Base-by-base conservation (phyloP, 2,888 invertebrate species). In the Deladenus siricidicola region DNA sequence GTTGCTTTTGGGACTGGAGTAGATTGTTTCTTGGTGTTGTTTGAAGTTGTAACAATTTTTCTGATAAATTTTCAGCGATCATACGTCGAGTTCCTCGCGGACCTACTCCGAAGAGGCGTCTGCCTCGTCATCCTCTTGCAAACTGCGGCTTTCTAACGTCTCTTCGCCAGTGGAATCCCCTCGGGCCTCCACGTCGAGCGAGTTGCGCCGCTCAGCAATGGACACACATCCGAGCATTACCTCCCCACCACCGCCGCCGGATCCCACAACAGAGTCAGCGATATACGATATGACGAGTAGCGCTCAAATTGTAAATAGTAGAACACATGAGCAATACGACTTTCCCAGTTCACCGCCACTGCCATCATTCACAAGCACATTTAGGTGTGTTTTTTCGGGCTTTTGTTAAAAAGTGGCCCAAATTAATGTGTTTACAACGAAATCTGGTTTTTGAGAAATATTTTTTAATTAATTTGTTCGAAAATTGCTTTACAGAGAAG, bases 341-440 rank as follows among this genome's bases (percentile, higher is more conserved):
- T 29, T 52, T 17, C 29, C 30, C 52, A 52, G 52, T 10, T 52
- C 52, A 8, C 52, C 52, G 28, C 52, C 52, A 8, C 30, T n/a
- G 21, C 29, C 50, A 8, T 19, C 24, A 21, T 8, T 50, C 8
- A 21, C 24, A 23, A 29, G 26, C 50, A 23, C 50, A 8, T 50
- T 50, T 17, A 28, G n/a, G n/a, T n/a, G n/a, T n/a, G n/a, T n/a
- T n/a, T n/a, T n/a, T n/a, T n/a, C n/a, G n/a, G n/a, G n/a, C n/a
- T n/a, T n/a, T n/a, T n/a, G n/a, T n/a, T n/a, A n/a, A n/a, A n/a
- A n/a, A n/a, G n/a, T n/a, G n/a, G n/a, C n/a, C n/a, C n/a, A n/a
- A n/a, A n/a, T n/a, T n/a, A n/a, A n/a, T n/a, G n/a, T n/a, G n/a
- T n/a, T n/a, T n/a, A n/a, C n/a, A n/a, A n/a, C n/a, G n/a, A n/a